Percentiles rank a stretch among this genome's conserved stretches.
These are phyloP conservation scores for Platysteira castanea DNA, from an alignment of 2,113 vertebrate species.

Conservation along the genomic window DNA sequence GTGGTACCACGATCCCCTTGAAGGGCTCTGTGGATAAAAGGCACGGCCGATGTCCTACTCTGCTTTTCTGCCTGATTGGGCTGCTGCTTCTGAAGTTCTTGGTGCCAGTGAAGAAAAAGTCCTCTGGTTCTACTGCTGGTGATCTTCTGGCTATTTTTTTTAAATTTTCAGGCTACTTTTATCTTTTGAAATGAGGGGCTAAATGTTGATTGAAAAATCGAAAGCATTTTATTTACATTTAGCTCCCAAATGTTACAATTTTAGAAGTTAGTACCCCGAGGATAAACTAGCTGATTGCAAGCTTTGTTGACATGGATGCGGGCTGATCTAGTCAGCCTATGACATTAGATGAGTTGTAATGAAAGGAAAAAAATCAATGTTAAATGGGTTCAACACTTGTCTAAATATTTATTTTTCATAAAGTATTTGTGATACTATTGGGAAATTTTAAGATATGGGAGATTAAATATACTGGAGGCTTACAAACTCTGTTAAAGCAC, in stretches of 20 bases:
- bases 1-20: fast-evolving
- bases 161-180: not conserved
- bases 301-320: not conserved
- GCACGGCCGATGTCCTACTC: fast-evolving
- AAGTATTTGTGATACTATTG: not conserved
- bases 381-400: constrained; percentile 21
- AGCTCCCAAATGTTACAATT: constrained; percentile 19
- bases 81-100: not conserved
- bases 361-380: constrained; percentile 44
- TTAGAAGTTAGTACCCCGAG: not conserved
- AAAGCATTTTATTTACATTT: constrained; percentile 34
- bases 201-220: not conserved
- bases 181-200: not conserved
- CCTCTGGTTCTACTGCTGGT: not conserved
- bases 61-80: not conserved
- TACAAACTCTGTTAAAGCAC: not conserved
- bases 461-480: constrained; percentile 2
- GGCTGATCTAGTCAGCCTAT: constrained; percentile 14
- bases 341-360: constrained; percentile 14
- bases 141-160: not conserved
- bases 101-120: not conserved
- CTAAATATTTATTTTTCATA: constrained; percentile 56
- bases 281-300: constrained; percentile 12
- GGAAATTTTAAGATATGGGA: not conserved
- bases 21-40: not conserved